These are phyloP conservation scores for Lasioglossum zephyrum DNA, from an alignment of 2,888 invertebrate genomes.

Conservation along the genomic window DNA sequence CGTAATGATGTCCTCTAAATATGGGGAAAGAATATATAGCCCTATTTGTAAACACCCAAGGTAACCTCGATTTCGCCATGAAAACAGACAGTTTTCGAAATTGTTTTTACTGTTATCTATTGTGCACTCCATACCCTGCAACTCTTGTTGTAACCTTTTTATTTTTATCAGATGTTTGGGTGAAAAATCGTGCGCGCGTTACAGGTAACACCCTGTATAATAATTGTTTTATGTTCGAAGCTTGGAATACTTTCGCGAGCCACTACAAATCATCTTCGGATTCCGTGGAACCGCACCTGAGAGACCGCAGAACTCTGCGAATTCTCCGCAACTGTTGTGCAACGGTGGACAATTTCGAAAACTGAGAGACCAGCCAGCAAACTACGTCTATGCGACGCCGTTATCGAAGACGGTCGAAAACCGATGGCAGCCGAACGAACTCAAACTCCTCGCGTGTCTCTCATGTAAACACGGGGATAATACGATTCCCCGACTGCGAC, in stretches of 20 bases:
- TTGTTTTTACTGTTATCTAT: no score
- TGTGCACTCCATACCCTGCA: no score
- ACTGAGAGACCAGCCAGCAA: not conserved
- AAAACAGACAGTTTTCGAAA: no score
- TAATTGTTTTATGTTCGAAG: not conserved
- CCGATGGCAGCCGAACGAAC: not conserved
- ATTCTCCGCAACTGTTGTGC: not conserved
- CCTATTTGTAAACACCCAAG: no score
- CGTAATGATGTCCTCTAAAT: no score
- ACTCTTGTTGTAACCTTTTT: no score
- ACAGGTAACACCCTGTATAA: no score
- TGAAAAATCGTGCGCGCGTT: no score
- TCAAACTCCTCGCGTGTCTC: not conserved
- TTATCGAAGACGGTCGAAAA: not conserved
- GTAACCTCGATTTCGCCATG: no score
- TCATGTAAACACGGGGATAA: constrained; percentile 27
- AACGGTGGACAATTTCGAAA: not conserved
- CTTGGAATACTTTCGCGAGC: not conserved
- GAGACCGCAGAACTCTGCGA: not conserved
- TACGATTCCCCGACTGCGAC: constrained; percentile 23
- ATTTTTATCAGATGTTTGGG: no score
- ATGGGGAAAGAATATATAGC: no score
- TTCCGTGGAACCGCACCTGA: not conserved
- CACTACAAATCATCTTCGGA: not conserved
- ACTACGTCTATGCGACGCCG: not conserved